A percentile compares a stretch with the other conserved stretches of the same genome.
Evolutionary conservation across 2,888 invertebrate species (phyloP).

Genomic region (Prosapia bicincta): DNA sequence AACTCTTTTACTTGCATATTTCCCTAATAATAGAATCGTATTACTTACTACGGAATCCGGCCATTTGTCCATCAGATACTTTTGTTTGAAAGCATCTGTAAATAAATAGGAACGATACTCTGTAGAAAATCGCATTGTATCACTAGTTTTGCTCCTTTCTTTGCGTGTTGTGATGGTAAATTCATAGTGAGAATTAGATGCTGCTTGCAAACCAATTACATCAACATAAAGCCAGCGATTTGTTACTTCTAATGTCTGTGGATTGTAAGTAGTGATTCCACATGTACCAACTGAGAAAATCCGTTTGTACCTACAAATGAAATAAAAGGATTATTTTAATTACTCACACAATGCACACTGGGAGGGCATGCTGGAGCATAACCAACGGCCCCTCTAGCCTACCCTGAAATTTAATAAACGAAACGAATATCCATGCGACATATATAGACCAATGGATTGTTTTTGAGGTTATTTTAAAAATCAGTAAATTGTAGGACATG

Average conservation of each 20-base stretch:
- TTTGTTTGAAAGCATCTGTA: constrained; percentile 82
- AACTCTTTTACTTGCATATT: too few relatives aligned
- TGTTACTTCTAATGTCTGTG: constrained; percentile 82
- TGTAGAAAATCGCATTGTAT: constrained; percentile 94
- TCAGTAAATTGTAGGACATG: too few relatives aligned
- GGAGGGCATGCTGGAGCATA: too few relatives aligned
- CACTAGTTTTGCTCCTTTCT: constrained; percentile 65
- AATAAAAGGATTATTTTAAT: too few relatives aligned
- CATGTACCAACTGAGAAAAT: constrained; percentile 94
- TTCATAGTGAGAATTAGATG: constrained; percentile 49
- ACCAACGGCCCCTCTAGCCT: too few relatives aligned
- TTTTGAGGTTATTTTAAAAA: too few relatives aligned
- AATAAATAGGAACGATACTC: constrained; percentile 91
- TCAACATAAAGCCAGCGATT: constrained; percentile 90
- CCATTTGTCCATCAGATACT: constrained; percentile 72
- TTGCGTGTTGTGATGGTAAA: constrained; percentile 83
- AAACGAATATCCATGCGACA: too few relatives aligned
- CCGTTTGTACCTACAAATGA: constrained; percentile 84
- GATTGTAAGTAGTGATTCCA: constrained; percentile 97
- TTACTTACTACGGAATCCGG: constrained; percentile 70
- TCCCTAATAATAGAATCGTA: too few relatives aligned
- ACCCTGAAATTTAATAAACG: too few relatives aligned
- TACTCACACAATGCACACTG: too few relatives aligned
- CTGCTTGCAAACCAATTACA: constrained; percentile 67
- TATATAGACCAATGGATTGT: too few relatives aligned